Evolutionary conservation across 2,797 vertebrate genomes (phyloP).

Genomic region (Serranus cabrilla): DNA sequence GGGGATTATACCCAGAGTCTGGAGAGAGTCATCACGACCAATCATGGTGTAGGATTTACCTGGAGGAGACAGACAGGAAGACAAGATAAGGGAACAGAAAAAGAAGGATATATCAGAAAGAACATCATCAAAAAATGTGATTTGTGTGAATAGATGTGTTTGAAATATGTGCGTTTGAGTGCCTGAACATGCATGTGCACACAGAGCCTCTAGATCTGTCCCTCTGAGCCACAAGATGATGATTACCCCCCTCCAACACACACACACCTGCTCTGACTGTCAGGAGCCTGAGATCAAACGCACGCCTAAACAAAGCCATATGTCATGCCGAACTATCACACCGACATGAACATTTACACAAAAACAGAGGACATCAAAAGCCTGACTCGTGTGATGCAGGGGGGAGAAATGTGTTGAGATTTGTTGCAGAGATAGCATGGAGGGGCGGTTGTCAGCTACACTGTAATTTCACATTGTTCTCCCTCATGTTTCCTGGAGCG

Average conservation of each 20-base stretch:
- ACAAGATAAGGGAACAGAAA: constrained; percentile 23
- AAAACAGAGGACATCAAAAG: constrained; percentile 64
- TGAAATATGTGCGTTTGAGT: constrained; percentile 8
- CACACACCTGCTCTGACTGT: constrained; percentile 63
- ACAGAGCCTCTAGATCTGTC: constrained; percentile 41
- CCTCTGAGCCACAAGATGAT: constrained; percentile 48
- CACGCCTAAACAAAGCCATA: constrained; percentile 73
- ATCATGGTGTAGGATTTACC: constrained; percentile 99
- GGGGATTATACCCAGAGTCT: constrained; percentile 96
- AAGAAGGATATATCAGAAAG: constrained; percentile 24
- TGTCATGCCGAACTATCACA: constrained; percentile 61
- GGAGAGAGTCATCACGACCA: constrained; percentile 95
- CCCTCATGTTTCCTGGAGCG: constrained; percentile 37
- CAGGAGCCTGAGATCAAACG: constrained; percentile 73
- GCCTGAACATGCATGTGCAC: constrained; percentile 24
- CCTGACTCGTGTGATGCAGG: constrained; percentile 53
- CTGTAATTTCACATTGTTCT: constrained; percentile 63
- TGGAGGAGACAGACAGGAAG: constrained; percentile 65
- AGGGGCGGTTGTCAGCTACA: constrained; percentile 58
- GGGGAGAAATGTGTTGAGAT: constrained; percentile 60
- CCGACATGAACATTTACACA: constrained; percentile 18
- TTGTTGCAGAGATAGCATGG: constrained; percentile 57
- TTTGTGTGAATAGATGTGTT: constrained; percentile 15
- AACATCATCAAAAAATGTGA: constrained; percentile 25
- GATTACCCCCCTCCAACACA: constrained; percentile 17